A percentile compares a stretch with the other conserved stretches of the same genome.
Evolutionary conservation across 2,888 invertebrate species (phyloP).

Genomic region (Acleris literana): DNA sequence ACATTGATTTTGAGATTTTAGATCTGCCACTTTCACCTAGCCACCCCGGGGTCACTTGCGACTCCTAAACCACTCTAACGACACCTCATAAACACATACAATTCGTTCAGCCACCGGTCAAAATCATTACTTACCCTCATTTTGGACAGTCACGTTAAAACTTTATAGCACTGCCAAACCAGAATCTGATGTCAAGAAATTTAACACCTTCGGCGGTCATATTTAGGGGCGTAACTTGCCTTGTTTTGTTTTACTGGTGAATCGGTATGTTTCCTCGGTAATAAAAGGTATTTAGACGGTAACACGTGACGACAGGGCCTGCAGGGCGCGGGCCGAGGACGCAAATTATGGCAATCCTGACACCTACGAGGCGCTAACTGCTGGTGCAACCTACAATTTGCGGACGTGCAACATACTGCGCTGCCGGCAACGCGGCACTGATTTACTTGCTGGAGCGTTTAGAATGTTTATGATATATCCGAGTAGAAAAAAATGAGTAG

Average conservation of each 20-base stretch:
- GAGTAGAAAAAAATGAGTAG: too few species aligned
- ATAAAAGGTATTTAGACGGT: conserved; percentile 76
- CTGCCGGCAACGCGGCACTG: conserved; percentile 51
- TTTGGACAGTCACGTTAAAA: background rate
- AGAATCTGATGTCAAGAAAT: conserved; percentile 11
- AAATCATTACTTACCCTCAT: too few species aligned
- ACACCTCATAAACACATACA: too few species aligned
- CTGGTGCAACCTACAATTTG: conserved; percentile 74
- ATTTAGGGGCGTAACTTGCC: conserved; percentile 55
- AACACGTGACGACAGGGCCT: conserved; percentile 80
- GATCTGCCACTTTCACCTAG: too few species aligned
- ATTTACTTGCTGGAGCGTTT: conserved; percentile 52
- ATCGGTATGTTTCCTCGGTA: conserved; percentile 64
- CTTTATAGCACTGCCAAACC: background rate
- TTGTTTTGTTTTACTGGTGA: conserved; percentile 63
- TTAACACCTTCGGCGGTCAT: conserved; percentile 48
- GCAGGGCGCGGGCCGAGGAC: conserved; percentile 63
- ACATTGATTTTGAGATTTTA: too few species aligned
- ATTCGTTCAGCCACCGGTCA: too few species aligned
- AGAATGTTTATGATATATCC: background rate
- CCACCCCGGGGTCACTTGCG: too few species aligned
- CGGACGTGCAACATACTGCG: conserved; percentile 59
- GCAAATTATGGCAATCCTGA: conserved; percentile 83
- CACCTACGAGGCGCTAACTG: conserved; percentile 83
- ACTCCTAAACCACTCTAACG: too few species aligned